Conservation (phyloP, 2,113 vertebrate genomes). For the Psittacara wagleri region DNA sequence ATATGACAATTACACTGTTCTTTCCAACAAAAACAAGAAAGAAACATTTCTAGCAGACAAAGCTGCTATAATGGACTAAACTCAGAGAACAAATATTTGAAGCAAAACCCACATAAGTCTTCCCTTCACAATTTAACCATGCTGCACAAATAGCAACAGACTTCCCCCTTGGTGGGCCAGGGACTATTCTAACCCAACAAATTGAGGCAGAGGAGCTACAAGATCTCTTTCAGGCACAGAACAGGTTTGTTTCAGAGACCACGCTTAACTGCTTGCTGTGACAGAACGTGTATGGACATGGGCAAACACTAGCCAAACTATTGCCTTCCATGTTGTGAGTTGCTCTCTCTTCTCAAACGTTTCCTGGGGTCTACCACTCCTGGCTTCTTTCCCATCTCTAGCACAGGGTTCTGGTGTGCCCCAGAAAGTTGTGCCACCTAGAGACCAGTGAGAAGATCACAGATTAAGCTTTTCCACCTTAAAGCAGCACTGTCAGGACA, state of each 20-base stretch:
- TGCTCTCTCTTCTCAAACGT: neutral
- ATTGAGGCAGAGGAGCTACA: neutral
- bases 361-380: neutral
- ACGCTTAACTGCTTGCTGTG: neutral
- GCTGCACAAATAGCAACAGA: neutral
- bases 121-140: neutral
- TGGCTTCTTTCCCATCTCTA: neutral
- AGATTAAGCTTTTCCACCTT: neutral
- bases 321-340: neutral
- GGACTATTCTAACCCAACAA: neutral
- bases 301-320: neutral
- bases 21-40: neutral
- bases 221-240: neutral
- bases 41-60: neutral
- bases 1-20: neutral
- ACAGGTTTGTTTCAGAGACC: neutral
- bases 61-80: neutral
- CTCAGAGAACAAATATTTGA: neutral
- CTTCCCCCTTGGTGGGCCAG: too few species aligned
- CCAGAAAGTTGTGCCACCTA: neutral
- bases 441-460: neutral
- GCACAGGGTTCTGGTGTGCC: neutral
- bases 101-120: neutral
- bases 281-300: neutral
- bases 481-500: neutral